phyloP scores from a whole-genome alignment of 1,140 invertebrate species.

The Metaphire vulgaris region DNA sequence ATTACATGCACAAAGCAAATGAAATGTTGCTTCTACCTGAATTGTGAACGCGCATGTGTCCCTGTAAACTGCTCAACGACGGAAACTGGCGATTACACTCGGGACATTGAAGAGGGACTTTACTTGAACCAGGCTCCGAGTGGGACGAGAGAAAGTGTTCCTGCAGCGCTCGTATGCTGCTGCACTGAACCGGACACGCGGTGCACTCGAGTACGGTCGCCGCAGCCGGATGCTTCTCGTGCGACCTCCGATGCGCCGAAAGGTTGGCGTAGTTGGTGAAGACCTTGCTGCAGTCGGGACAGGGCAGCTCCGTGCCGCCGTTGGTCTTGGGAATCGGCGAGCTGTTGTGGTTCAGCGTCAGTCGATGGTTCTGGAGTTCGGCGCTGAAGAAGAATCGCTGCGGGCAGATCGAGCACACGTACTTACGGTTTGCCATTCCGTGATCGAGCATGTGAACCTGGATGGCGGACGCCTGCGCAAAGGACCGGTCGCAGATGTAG shows the following conservation, averaged over 20 bases:
- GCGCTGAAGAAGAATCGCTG: conserved; percentile 84
- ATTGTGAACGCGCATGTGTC: background rate
- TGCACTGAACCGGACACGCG: background rate
- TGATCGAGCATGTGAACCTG: conserved; percentile 78
- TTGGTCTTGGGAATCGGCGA: background rate
- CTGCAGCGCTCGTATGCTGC: background rate
- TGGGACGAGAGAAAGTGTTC: background rate
- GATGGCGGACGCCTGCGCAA: conserved; percentile 70
- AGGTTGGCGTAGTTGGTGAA: background rate
- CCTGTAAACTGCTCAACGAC: background rate
- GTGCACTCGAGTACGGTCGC: background rate
- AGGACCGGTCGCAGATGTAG: conserved; percentile 78
- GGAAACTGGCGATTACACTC: background rate
- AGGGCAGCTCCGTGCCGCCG: background rate
- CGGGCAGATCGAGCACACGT: conserved; percentile 73
- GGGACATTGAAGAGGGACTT: background rate
- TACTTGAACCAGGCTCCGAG: background rate
- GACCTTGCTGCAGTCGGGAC: background rate
- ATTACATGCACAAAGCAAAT: too few relatives aligned
- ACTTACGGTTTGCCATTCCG: conserved; percentile 67
- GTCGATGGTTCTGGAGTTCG: conserved; percentile 78
- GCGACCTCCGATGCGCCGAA: background rate
- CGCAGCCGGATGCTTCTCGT: background rate
- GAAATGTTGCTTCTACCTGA: too few relatives aligned
- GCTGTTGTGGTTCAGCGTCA: conserved; percentile 51